A percentile compares a stretch with the other conserved stretches of the same genome.
Evolutionary conservation across 2,797 vertebrate species (phyloP).

Genomic region (Helostoma temminkii): DNA sequence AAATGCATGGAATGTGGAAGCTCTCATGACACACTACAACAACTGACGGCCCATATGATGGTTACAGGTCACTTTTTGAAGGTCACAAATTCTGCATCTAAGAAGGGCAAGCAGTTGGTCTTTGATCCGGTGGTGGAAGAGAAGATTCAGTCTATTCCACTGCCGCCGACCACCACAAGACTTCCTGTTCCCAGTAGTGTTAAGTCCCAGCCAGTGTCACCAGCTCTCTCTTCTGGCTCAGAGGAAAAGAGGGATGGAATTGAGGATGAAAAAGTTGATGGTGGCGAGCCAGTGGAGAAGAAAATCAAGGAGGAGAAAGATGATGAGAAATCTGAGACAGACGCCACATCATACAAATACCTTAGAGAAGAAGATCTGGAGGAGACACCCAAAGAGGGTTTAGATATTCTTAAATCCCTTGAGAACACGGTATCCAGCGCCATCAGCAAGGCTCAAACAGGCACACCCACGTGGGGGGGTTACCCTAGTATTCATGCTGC

Average conservation of each 20-base stretch:
- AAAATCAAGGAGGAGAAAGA: conserved; percentile 97
- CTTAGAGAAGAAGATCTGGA: conserved; percentile 98
- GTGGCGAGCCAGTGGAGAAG: conserved; percentile 83
- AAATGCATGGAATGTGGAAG: conserved; percentile 99
- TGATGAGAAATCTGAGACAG: conserved; percentile 85
- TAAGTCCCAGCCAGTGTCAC: conserved; percentile 95
- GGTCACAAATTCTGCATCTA: conserved; percentile 98
- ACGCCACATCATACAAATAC: conserved; percentile 92
- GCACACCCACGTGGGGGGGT: conserved; percentile 97
- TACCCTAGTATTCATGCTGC: conserved; percentile 99
- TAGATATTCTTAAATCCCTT: conserved; percentile 98
- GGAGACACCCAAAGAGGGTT: conserved; percentile 92
- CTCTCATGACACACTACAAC: conserved; percentile 98
- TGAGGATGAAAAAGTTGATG: conserved; percentile 86
- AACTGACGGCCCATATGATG: conserved; percentile 99
- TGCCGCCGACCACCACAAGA: conserved; percentile 95
- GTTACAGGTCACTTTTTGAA: conserved; percentile 99
- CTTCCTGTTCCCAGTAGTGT: conserved; percentile 88
- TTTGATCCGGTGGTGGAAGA: conserved; percentile 96
- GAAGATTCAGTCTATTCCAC: conserved; percentile 97
- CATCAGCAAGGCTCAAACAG: conserved; percentile 99
- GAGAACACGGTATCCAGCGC: conserved; percentile 98
- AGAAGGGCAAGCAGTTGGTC: conserved; percentile 98
- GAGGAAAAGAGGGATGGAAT: conserved; percentile 90
- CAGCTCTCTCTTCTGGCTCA: conserved; percentile 82